These are phyloP conservation scores for Mallotus villosus DNA, from an alignment of 2,797 vertebrate species.

Conservation along the genomic window DNA sequence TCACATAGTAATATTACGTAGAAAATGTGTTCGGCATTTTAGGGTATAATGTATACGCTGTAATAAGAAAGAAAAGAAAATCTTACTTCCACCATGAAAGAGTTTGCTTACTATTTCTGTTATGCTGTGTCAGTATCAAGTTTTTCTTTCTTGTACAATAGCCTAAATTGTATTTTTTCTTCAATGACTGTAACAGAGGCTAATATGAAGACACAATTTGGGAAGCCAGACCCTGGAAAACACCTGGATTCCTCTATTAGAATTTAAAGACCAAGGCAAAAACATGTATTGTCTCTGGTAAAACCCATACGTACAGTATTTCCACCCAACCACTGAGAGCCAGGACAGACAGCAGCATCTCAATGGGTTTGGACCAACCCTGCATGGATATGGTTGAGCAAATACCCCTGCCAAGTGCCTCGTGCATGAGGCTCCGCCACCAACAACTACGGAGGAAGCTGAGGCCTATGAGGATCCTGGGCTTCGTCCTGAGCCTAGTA, in stretches of 20 bases:
- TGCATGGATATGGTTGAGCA: slow-evolving; percentile 45
- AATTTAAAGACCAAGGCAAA: slow-evolving; percentile 62
- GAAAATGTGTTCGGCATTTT: no score
- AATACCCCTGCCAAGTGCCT: slow-evolving; percentile 42
- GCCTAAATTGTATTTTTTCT: slow-evolving; percentile 41
- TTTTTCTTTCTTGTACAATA: neutral
- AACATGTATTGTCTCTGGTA: slow-evolving; percentile 62
- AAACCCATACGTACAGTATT: slow-evolving; percentile 36
- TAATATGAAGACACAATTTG: slow-evolving; percentile 78
- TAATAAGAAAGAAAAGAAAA: no score
- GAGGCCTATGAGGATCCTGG: slow-evolving; percentile 83
- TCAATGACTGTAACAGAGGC: slow-evolving; percentile 50
- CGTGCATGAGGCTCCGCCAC: slow-evolving; percentile 66
- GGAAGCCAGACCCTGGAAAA: slow-evolving; percentile 71
- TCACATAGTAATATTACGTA: no score
- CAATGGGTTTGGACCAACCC: slow-evolving; percentile 63
- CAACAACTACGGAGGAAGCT: slow-evolving; percentile 84
- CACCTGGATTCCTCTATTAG: slow-evolving; percentile 49
- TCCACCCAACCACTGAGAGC: slow-evolving; percentile 46
- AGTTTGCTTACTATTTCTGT: neutral
- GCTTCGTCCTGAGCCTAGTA: slow-evolving; percentile 84
- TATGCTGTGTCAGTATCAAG: neutral
- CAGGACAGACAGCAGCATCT: slow-evolving; percentile 48
- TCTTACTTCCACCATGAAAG: no score
- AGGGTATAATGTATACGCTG: no score